phyloP scores from a whole-genome alignment of 2,797 vertebrate genomes.

The Aselliscus stoliczkanus region DNA sequence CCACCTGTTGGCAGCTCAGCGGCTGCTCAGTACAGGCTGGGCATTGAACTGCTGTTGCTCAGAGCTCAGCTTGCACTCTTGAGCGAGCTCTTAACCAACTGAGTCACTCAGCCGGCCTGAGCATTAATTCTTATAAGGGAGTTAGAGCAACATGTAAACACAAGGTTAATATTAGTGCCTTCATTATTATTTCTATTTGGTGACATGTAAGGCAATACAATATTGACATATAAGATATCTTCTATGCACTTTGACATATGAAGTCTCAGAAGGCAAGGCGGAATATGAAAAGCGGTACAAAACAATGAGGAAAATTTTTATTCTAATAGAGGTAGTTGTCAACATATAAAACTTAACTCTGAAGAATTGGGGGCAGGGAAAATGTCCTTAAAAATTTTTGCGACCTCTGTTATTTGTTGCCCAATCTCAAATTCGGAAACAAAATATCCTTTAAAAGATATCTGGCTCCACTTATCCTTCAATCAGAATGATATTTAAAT shows the following conservation, averaged over 20 bases:
- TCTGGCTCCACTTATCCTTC: not conserved
- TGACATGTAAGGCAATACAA: not conserved
- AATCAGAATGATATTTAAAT: constrained; percentile 40
- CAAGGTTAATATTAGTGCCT: not conserved
- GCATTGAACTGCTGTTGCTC: too few relatives aligned
- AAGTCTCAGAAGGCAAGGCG: not conserved
- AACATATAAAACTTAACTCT: not conserved
- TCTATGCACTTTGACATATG: not conserved
- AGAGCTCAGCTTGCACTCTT: too few relatives aligned
- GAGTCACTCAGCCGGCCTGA: too few relatives aligned
- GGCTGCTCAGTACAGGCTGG: too few relatives aligned
- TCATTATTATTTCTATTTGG: not conserved
- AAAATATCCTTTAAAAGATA: not conserved
- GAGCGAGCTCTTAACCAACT: too few relatives aligned
- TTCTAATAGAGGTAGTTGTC: not conserved
- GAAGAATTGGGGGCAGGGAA: not conserved
- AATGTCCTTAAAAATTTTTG: not conserved
- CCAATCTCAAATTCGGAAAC: not conserved
- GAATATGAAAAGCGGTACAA: not conserved
- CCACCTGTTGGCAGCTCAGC: too few relatives aligned
- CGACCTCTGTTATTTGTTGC: not conserved
- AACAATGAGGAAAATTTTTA: not conserved
- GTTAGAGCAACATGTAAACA: not conserved
- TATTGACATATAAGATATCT: not conserved
- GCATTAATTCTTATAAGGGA: not conserved